Evolutionary conservation across 1,140 invertebrate species (phyloP), one percentile per base, ranked within the genome.

Genomic region (Temnothorax longispinosus): DNA sequence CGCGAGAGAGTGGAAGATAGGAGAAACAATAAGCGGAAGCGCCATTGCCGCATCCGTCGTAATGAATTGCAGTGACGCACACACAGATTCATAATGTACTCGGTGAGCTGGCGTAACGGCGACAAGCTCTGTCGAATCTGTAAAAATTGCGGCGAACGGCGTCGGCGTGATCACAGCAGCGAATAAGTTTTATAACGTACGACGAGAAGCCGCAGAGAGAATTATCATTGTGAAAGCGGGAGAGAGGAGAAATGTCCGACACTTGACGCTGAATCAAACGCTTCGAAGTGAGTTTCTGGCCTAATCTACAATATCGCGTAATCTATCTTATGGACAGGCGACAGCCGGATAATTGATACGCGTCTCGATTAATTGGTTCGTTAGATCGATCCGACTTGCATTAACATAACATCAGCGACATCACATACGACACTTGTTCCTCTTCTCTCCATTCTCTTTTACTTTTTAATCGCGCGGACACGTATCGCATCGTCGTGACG

Each of bases 21-120:
- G 67, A 72, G 50, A 60, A 58, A 77, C 72, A 74, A 86, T 78
- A 85, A 76, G 60, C 80, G 86, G 62, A 85, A 88, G 60, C 74
- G 54, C 81, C 62, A 67, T 85, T 67, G 72, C 71, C 60, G 38
- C 21, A 50, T 85, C 58, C 35, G 50, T 41, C 44, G 58, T 85
- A 77, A 85, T 77, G 58, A 85, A 77, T 85, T 64, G 44, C 82
- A 65, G 58, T 64, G 60, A 77, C 38, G 71, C 50, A 64, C 58
- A 50, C 35, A 41, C 32, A 58, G 21, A 32, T 82, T 41, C 65
- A 62, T 54, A 67, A 38, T 7, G 41, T 21, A 32, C 56, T 18
- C 15, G 58, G 62, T n/a, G 27, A 44, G 52, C n/a, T 27, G 44
- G 27, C 15, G 41, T 77, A 13, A 77, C 54, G 74, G 54, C 38